Evolutionary conservation across 2,888 invertebrate genomes (phyloP).

Genomic region (Schizaphis graminum): DNA sequence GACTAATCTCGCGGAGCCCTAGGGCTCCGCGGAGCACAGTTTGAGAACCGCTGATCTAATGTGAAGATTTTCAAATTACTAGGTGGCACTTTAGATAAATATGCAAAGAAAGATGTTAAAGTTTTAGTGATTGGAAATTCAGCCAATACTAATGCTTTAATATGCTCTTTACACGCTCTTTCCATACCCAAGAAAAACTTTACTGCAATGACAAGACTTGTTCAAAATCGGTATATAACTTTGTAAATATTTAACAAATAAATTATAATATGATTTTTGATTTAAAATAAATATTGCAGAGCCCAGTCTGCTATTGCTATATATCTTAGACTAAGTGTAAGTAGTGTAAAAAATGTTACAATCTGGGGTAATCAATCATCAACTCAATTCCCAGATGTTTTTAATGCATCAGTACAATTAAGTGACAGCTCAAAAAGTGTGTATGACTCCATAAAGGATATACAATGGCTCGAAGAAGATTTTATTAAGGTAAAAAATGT

Average conservation of each 20-base stretch:
- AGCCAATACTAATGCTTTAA: constrained; percentile 97
- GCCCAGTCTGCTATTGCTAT: constrained; percentile 90
- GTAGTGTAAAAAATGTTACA: constrained; percentile 88
- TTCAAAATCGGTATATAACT: constrained; percentile 81
- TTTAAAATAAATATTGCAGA: constrained; percentile 72
- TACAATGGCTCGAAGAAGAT: constrained; percentile 82
- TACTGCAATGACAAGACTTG: constrained; percentile 97
- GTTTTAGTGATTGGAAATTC: constrained; percentile 98
- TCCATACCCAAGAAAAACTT: constrained; percentile 97
- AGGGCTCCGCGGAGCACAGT: too few species aligned
- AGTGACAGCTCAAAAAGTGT: constrained; percentile 76
- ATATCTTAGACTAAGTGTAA: constrained; percentile 73
- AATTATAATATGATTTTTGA: neutral
- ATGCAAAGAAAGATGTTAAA: constrained; percentile 92
- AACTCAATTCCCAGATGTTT: constrained; percentile 96
- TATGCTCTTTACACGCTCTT: constrained; percentile 95
- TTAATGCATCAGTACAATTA: constrained; percentile 77
- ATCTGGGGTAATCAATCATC: constrained; percentile 99
- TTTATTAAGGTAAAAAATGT: constrained; percentile 79
- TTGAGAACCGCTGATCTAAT: constrained; percentile 98
- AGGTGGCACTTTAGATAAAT: constrained; percentile 91
- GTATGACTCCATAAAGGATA: constrained; percentile 83
- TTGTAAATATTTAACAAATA: neutral
- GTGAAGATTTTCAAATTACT: constrained; percentile 98
- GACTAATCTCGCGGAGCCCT: too few species aligned